Base-by-base conservation (phyloP, 2,797 vertebrate genomes). In the Diplodus sargus region DNA sequence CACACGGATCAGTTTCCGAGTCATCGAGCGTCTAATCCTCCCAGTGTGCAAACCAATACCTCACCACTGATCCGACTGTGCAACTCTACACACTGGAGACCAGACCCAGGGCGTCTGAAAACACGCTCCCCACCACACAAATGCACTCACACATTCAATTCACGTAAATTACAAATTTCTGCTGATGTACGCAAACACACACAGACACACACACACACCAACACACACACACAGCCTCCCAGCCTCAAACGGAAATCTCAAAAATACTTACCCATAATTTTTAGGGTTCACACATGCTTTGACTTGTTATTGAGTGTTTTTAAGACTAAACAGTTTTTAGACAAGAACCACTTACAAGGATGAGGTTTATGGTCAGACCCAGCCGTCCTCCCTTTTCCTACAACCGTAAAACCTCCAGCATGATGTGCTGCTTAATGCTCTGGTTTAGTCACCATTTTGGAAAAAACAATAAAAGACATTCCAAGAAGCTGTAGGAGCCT, bases 21-120 rank as follows among this genome's bases (percentile, higher is more conserved):
- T 76, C 84, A 82, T 76, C 54, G 11, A 74, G 73, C 58, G 18
- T 90, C 89, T 88, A 82, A 90, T 90, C 81, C 82, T 78, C 70
- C 48, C 81, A 54, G 73, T 65, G 85, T 86, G 89, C 85, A 90
- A 93, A 90, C 82, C 76, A 85, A 92, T 90, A 86, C 89, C 54
- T 69, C 73, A 81, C 56, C 48, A 1, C 84, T 85, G 84, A 89
- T 76, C 86, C 66, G 42, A 1, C 74, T 34, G 1, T 89, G 91
- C 86, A 90, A 88, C 87, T 82, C 66, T 70, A 84, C 77, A 89
- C 88, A 87, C 80, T 34, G 43, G 65, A 66, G 68, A 63, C 74
- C 49, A 61, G 68, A 82, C 59, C 80, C 7, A 13, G 63, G 70
- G 73, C 18, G 43, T 82, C 82, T 23, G 72, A 84, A 79, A 83